Evolutionary conservation across 30 jellyfish, hydroid and myxozoan species (phyloP).

Genomic region (Aurelia aurita): DNA sequence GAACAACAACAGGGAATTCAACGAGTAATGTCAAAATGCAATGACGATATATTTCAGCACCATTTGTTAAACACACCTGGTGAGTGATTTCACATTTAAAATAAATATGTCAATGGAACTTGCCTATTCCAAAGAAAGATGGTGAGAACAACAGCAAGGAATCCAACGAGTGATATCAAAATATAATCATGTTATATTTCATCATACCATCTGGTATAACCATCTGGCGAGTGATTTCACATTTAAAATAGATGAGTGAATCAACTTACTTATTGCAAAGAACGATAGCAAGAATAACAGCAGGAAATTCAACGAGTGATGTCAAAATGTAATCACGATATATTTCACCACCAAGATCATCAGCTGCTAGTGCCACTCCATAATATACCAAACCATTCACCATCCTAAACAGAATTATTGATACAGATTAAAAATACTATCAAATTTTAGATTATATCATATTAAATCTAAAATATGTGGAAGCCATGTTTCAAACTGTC

Average conservation of each 20-base stretch:
- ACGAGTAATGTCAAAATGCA: not conserved
- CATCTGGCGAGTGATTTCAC: too few relatives aligned
- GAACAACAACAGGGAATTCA: conserved; percentile 62
- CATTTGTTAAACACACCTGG: not conserved
- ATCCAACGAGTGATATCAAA: conserved; percentile 9
- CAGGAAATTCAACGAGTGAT: conserved; percentile 64
- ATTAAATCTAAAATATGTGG: too few relatives aligned
- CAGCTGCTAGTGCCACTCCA: conserved; percentile 55
- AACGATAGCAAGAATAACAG: conserved; percentile 34
- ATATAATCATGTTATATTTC: too few relatives aligned
- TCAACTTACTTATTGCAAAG: conserved; percentile 51
- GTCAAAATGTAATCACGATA: conserved; percentile 57
- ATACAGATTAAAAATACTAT: not conserved
- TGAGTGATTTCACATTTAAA: not conserved
- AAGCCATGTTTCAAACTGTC: too few relatives aligned
- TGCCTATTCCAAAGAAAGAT: conserved; percentile 48
- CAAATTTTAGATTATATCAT: not conserved
- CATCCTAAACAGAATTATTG: conserved; percentile 14
- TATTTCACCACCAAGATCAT: conserved; percentile 64
- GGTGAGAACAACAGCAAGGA: conserved; percentile 67
- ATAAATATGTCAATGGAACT: not conserved
- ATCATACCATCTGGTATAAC: too few relatives aligned
- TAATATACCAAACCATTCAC: conserved; percentile 47
- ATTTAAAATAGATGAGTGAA: too few relatives aligned
- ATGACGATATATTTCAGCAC: too few relatives aligned